These are phyloP conservation scores for Formica selysi DNA, from an alignment of 1,140 invertebrate species.

Conservation along the genomic window DNA sequence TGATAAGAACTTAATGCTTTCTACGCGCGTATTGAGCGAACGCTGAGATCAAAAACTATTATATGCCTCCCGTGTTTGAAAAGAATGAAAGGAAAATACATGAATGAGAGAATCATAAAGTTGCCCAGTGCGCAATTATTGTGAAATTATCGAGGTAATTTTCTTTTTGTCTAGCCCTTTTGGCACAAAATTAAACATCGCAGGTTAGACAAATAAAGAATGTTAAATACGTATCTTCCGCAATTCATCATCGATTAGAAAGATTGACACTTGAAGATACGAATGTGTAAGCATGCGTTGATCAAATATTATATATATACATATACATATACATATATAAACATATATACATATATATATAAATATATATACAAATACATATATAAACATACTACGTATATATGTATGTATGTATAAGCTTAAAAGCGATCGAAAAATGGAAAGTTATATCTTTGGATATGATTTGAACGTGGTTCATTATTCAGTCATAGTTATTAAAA, in stretches of 20 bases:
- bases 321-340: too few relatives aligned
- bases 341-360: too few relatives aligned
- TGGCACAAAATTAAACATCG: slow-evolving; percentile 53
- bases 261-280: slow-evolving; percentile 44
- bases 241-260: slow-evolving; percentile 31
- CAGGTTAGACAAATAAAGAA: slow-evolving; percentile 49
- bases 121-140: slow-evolving; percentile 17
- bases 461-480: slow-evolving; percentile 32
- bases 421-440: slow-evolving; percentile 18
- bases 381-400: too few relatives aligned
- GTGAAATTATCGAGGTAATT: slow-evolving; percentile 22
- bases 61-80: neutral
- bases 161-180: slow-evolving; percentile 41
- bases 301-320: neutral
- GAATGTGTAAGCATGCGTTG: slow-evolving; percentile 45
- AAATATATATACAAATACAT: too few relatives aligned
- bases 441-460: slow-evolving; percentile 28
- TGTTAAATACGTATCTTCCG: slow-evolving; percentile 27
- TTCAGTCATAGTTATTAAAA: slow-evolving; percentile 34
- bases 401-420: slow-evolving; percentile 6
- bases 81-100: neutral
- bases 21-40: slow-evolving; percentile 39
- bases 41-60: slow-evolving; percentile 54
- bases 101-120: neutral
- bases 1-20: slow-evolving; percentile 53